A percentile compares a stretch with the other conserved stretches of the same genome.
Evolutionary conservation across 2,888 invertebrate species (phyloP).

Genomic region (Camponotus fellah): DNA sequence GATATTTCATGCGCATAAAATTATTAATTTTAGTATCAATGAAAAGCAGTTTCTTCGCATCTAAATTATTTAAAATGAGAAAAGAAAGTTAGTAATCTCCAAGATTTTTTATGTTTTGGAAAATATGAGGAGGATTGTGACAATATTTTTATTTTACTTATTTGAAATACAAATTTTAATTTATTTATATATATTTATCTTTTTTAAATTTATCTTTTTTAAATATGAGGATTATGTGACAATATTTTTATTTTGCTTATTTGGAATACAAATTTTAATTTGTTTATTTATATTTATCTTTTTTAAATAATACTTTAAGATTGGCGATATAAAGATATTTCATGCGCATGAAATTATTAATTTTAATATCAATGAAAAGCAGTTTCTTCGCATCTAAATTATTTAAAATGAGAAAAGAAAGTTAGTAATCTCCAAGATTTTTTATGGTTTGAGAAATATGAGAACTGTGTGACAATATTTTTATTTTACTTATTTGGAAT

Average conservation of each 20-base stretch:
- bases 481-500: background rate
- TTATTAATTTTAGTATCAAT: too few relatives aligned
- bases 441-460: background rate
- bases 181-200: too few relatives aligned
- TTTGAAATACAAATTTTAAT: background rate
- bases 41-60: conserved; percentile 90
- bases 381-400: conserved; percentile 92
- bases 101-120: background rate
- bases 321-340: background rate
- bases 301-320: too few relatives aligned
- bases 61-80: conserved; percentile 85
- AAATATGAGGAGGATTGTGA: too few relatives aligned
- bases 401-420: conserved; percentile 39
- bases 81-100: background rate
- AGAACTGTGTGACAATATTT: background rate
- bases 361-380: background rate
- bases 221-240: too few relatives aligned
- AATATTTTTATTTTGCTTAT: background rate
- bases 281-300: too few relatives aligned
- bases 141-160: background rate
- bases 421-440: background rate
- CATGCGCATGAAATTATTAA: background rate
- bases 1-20: too few relatives aligned
- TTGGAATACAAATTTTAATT: background rate
- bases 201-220: too few relatives aligned